Evolutionary conservation across 2,888 invertebrate species (phyloP).

Genomic region (Perizoma affinitatum): DNA sequence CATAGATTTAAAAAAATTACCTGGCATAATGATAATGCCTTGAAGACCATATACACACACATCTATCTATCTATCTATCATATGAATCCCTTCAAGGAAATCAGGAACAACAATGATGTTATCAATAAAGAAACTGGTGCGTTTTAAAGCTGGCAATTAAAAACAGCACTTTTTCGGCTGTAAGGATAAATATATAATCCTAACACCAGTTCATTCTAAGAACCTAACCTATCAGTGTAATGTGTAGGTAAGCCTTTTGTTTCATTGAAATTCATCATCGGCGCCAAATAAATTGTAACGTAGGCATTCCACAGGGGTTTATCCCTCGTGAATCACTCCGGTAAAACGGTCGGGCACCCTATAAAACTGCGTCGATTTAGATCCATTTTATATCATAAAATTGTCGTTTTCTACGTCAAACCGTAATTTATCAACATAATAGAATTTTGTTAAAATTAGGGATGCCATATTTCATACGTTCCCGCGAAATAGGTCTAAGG

Average conservation of each 20-base stretch:
- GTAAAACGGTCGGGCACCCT: slow-evolving; percentile 20
- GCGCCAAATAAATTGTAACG: slow-evolving; percentile 16
- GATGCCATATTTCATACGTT: slow-evolving; percentile 9
- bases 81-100: too few species aligned
- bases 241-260: slow-evolving; percentile 15
- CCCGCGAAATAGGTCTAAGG: slow-evolving; percentile 9
- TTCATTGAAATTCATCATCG: slow-evolving; percentile 5
- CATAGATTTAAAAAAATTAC: too few species aligned
- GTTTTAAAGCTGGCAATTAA: too few species aligned
- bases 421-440: slow-evolving; percentile 26
- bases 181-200: background rate
- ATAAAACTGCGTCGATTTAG: slow-evolving; percentile 21
- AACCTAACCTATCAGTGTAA: slow-evolving; percentile 1
- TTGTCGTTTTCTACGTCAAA: slow-evolving; percentile 18
- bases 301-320: slow-evolving; percentile 19
- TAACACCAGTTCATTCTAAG: background rate
- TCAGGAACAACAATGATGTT: too few species aligned
- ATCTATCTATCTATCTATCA: too few species aligned
- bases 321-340: slow-evolving; percentile 27
- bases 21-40: too few species aligned
- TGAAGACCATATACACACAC: too few species aligned
- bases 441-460: slow-evolving; percentile 15
- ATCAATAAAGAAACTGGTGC: too few species aligned
- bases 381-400: slow-evolving; percentile 24
- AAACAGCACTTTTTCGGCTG: too few species aligned